Evolutionary conservation across 2,888 invertebrate genomes (phyloP).

Genomic region (Andrena camellia): DNA sequence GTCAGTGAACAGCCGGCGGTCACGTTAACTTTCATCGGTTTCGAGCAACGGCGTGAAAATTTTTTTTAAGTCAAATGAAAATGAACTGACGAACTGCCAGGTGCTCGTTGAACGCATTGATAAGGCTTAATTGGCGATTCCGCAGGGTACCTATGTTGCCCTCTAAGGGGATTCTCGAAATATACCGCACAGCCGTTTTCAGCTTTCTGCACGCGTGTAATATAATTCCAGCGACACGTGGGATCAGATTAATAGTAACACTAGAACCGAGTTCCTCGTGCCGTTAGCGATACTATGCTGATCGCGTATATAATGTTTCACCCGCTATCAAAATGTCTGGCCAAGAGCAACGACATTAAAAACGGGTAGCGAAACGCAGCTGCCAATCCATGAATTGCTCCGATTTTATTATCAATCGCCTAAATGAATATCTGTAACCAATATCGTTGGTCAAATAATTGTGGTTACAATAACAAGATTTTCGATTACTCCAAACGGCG

Average conservation of each 20-base stretch:
- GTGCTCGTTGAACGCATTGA: not conserved
- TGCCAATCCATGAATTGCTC: conserved; percentile 7
- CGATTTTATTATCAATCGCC: conserved; percentile 31
- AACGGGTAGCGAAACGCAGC: not conserved
- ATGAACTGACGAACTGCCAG: not conserved
- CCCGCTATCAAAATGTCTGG: conserved; percentile 42
- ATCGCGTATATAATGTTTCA: conserved; percentile 67
- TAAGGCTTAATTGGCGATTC: not conserved
- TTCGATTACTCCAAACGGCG: not conserved
- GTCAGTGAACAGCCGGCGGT: not conserved
- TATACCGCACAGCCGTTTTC: conserved; percentile 30
- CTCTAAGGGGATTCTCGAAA: conserved; percentile 19
- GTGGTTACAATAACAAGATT: conserved; percentile 9
- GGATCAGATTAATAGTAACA: conserved; percentile 64
- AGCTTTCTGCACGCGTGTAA: conserved; percentile 55
- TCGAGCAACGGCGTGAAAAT: not conserved
- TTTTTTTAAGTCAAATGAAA: not conserved
- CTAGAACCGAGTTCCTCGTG: conserved; percentile 63
- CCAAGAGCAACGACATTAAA: conserved; percentile 62
- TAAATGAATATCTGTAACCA: conserved; percentile 6
- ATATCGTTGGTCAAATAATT: conserved; percentile 28
- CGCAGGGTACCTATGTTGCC: conserved; percentile 5
- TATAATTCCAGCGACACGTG: conserved; percentile 68
- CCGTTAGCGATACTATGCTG: conserved; percentile 65
- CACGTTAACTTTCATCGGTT: not conserved